These are phyloP conservation scores for Anorthoa munda DNA, from an alignment of 2,888 invertebrate genomes.

Conservation along the genomic window DNA sequence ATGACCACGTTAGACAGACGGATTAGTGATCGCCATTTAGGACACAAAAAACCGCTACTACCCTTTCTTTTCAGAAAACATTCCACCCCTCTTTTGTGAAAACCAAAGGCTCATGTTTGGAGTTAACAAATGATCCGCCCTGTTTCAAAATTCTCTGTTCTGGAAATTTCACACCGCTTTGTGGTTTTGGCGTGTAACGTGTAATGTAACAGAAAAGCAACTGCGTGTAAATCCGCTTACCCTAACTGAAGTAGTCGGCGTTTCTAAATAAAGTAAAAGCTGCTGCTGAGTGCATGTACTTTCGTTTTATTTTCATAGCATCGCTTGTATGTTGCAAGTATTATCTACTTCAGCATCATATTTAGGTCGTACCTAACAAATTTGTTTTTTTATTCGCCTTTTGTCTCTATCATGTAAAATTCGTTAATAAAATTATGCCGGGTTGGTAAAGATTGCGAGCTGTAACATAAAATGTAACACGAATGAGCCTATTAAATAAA, in stretches of 20 bases:
- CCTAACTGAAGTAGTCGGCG: neutral
- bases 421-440: too few species aligned
- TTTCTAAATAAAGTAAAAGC: constrained; percentile 6
- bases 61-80: neutral
- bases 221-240: constrained; percentile 5
- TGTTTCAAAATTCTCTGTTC: constrained; percentile 2
- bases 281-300: neutral
- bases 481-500: too few species aligned
- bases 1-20: neutral
- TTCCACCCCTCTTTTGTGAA: neutral
- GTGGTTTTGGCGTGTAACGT: constrained; percentile 18
- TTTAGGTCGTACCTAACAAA: neutral
- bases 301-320: neutral
- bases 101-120: neutral
- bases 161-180: constrained; percentile 7
- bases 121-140: neutral
- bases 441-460: too few species aligned
- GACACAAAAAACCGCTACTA: neutral
- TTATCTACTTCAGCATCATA: neutral
- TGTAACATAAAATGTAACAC: too few species aligned
- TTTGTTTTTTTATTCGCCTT: too few species aligned
- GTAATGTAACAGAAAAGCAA: constrained; percentile 10
- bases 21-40: neutral
- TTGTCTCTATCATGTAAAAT: too few species aligned
- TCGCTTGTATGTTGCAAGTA: neutral